Conservation (phyloP, 2,888 invertebrate genomes). For the Ischnus inquisitorius region DNA sequence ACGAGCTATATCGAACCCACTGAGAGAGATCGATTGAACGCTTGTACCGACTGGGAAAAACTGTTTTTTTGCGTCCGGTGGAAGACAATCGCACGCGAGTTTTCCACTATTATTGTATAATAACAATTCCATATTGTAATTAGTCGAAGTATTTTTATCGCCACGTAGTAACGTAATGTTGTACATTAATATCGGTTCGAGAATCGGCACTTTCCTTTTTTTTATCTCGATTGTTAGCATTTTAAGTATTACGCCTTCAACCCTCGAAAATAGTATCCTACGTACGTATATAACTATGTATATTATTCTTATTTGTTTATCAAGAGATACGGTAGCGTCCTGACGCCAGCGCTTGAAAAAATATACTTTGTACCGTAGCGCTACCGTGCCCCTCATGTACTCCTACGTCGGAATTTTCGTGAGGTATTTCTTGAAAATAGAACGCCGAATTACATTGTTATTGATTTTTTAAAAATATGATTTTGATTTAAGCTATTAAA, state of each 20-base stretch:
- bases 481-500: too few species aligned
- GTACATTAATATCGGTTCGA: conserved; percentile 55
- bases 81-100: background rate
- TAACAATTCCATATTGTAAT: conserved; percentile 33
- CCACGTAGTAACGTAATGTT: conserved; percentile 34
- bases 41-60: background rate
- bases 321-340: too few species aligned
- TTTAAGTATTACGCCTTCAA: conserved; percentile 40
- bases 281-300: conserved; percentile 9
- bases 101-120: background rate
- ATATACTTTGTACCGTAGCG: too few species aligned
- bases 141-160: conserved; percentile 19
- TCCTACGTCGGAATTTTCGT: too few species aligned
- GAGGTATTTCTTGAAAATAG: too few species aligned
- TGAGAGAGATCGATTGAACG: background rate
- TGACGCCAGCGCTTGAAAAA: too few species aligned
- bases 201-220: conserved; percentile 36
- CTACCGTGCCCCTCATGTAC: too few species aligned
- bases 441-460: too few species aligned
- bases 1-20: background rate
- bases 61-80: background rate
- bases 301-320: too few species aligned
- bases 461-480: too few species aligned
- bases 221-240: conserved; percentile 18
- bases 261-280: conserved; percentile 22